Conservation (phyloP, 2,888 invertebrate species). For the Sussaba pulchella region DNA sequence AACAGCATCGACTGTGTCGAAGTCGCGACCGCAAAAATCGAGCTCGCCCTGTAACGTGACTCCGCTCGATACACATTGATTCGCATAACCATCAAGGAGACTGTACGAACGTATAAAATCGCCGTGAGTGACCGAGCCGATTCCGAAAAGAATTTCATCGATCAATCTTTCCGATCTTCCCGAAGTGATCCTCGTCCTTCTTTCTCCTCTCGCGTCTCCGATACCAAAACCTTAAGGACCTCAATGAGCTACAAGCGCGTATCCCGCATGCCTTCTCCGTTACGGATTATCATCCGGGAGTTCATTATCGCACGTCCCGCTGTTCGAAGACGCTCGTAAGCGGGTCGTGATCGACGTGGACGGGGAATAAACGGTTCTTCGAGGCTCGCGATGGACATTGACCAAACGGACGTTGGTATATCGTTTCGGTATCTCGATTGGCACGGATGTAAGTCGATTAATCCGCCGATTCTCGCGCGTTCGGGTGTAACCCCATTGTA, state of each 20-base stretch:
- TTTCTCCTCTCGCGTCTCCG: constrained; percentile 17
- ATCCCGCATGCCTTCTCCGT: constrained; percentile 6
- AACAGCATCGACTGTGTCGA: too few relatives aligned
- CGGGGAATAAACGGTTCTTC: constrained; percentile 5
- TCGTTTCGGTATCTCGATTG: constrained; percentile 53
- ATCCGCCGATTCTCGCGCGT: constrained; percentile 41
- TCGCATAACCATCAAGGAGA: too few relatives aligned
- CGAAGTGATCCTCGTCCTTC: background rate
- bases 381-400: constrained; percentile 13
- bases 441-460: constrained; percentile 57
- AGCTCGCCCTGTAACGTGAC: too few relatives aligned
- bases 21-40: too few relatives aligned
- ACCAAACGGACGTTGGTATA: constrained; percentile 14
- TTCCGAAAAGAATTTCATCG: constrained; percentile 35
- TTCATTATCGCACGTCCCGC: constrained; percentile 46
- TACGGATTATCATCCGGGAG: constrained; percentile 53
- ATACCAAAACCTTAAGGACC: too few relatives aligned
- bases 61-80: too few relatives aligned
- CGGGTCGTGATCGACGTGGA: constrained; percentile 18
- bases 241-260: background rate
- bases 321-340: constrained; percentile 11
- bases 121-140: too few relatives aligned
- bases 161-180: constrained; percentile 59
- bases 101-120: too few relatives aligned
- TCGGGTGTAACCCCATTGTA: constrained; percentile 5